Conservation (phyloP, 23 tunicate genomes). For the Trididemnum miniatum region DNA sequence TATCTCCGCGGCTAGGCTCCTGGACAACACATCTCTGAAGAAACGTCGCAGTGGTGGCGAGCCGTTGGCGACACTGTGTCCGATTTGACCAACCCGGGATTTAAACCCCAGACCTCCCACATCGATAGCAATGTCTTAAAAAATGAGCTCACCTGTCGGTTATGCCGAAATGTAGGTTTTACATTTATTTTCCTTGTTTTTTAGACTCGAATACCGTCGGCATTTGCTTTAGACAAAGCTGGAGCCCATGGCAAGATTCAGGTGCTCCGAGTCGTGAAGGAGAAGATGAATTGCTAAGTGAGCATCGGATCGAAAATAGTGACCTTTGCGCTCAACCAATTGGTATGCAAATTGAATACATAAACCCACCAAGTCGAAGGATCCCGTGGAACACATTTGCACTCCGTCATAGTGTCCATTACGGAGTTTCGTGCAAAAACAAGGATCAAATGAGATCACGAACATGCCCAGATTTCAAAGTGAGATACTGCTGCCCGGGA, state of each 20-base stretch:
- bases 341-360: constrained; percentile 36
- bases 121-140: too few species aligned
- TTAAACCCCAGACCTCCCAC: too few species aligned
- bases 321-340: constrained; percentile 39
- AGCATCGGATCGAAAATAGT: constrained; percentile 4
- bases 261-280: constrained; percentile 16
- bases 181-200: too few species aligned
- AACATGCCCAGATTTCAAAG: constrained; percentile 59
- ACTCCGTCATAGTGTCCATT: constrained; percentile 30
- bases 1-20: too few species aligned
- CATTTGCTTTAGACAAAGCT: constrained; percentile 30
- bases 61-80: too few species aligned
- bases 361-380: background rate
- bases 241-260: constrained; percentile 41
- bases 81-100: too few species aligned
- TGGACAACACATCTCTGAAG: too few species aligned
- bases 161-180: background rate
- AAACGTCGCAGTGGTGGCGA: too few species aligned
- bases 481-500: constrained; percentile 65
- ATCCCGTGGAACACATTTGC: background rate
- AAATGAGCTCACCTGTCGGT: too few species aligned
- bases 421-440: constrained; percentile 41
- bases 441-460: constrained; percentile 21
- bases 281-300: constrained; percentile 28
- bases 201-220: constrained; percentile 41